Conservation (phyloP, 2,888 invertebrate species). For the Dichetophora obliterata region DNA sequence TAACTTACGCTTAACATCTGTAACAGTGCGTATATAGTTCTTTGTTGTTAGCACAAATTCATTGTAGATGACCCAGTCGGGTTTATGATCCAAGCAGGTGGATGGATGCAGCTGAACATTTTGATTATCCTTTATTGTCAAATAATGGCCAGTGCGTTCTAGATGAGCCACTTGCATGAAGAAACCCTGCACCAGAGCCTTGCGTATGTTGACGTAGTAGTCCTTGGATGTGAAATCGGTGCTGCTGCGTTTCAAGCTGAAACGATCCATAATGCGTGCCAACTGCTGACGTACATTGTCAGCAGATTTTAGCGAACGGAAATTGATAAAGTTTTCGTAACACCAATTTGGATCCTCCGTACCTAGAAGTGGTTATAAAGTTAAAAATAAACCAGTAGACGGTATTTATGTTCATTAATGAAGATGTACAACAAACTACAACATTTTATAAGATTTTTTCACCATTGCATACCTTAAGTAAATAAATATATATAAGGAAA, state of each 20-base stretch:
- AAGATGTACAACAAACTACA: no score
- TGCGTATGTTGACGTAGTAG: slow-evolving; percentile 98
- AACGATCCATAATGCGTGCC: slow-evolving; percentile 98
- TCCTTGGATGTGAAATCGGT: slow-evolving; percentile 99
- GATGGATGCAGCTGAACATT: slow-evolving; percentile 99
- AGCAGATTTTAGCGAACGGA: slow-evolving; percentile 96
- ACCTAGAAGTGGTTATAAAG: slow-evolving; percentile 73
- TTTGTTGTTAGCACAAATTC: slow-evolving; percentile 99
- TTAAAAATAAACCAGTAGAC: background rate
- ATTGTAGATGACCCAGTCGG: slow-evolving; percentile 99
- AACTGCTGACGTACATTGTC: slow-evolving; percentile 98
- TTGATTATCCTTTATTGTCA: slow-evolving; percentile 99
- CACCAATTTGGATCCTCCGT: slow-evolving; percentile 99
- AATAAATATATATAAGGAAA: no score
- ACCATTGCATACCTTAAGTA: no score
- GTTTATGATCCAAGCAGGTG: slow-evolving; percentile 98
- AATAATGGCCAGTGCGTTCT: slow-evolving; percentile 97
- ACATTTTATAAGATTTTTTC: no score
- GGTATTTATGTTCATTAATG: background rate
- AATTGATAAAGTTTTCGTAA: slow-evolving; percentile 99
- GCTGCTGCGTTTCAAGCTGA: slow-evolving; percentile 91
- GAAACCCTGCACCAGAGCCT: slow-evolving; percentile 97
- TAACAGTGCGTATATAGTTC: slow-evolving; percentile 99
- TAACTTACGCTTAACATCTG: slow-evolving; percentile 96
- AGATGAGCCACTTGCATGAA: slow-evolving; percentile 99